Conservation (phyloP, 2,888 invertebrate genomes). For the Pseudoips prasinana region DNA sequence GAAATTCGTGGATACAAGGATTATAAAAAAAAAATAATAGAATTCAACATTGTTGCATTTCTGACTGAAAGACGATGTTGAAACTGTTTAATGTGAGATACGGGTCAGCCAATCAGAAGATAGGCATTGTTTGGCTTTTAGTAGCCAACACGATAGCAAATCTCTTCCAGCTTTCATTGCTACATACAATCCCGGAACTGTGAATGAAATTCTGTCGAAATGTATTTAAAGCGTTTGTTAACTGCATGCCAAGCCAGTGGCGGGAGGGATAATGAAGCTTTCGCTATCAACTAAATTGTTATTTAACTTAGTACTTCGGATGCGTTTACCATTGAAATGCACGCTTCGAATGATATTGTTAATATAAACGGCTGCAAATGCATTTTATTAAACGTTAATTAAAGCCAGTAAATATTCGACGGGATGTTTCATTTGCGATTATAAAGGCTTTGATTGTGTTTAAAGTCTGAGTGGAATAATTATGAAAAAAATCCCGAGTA, state of each 20-base stretch:
- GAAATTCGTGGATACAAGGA: too few relatives aligned
- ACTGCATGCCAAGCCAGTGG: constrained; percentile 42
- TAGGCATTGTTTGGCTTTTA: constrained; percentile 62
- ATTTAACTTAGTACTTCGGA: constrained; percentile 43
- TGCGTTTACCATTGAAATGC: constrained; percentile 37
- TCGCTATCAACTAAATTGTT: constrained; percentile 46
- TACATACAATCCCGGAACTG: constrained; percentile 31
- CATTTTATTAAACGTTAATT: constrained; percentile 21
- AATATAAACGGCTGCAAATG: constrained; percentile 18
- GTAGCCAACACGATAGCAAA: constrained; percentile 52
- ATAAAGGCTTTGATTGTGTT: constrained; percentile 11
- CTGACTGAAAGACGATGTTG: constrained; percentile 29
- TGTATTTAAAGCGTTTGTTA: constrained; percentile 49
- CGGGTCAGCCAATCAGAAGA: constrained; percentile 56
- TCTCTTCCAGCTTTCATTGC: constrained; percentile 33
- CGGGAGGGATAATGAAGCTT: constrained; percentile 44
- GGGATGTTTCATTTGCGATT: constrained; percentile 8
- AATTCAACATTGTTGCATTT: too few relatives aligned
- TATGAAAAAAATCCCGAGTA: too few relatives aligned
- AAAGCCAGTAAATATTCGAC: constrained; percentile 10
- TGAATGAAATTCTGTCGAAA: constrained; percentile 49
- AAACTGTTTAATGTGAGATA: constrained; percentile 14
- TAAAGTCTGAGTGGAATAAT: not conserved
- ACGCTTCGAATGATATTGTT: constrained; percentile 29
- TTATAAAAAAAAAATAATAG: too few relatives aligned